phyloP scores from a whole-genome alignment of 2,888 invertebrate genomes.

The Eustalomyia histrio region DNA sequence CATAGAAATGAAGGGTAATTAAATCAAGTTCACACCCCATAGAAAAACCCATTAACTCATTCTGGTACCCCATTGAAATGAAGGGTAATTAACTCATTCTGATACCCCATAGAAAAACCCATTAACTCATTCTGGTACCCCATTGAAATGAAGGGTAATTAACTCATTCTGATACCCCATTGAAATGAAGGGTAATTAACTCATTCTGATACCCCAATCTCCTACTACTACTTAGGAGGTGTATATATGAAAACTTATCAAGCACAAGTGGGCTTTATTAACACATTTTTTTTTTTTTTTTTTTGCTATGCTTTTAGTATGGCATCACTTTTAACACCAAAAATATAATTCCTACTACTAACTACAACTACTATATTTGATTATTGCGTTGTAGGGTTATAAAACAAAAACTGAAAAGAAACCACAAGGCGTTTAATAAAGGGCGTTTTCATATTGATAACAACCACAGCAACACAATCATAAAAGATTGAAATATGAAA shows the following conservation, averaged over 20 bases:
- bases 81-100: too few species aligned
- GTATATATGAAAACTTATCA: constrained; percentile 24
- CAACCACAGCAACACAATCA: constrained; percentile 22
- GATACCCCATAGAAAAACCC: too few species aligned
- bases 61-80: too few species aligned
- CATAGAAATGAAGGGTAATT: too few species aligned
- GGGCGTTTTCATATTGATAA: constrained; percentile 62
- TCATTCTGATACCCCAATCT: too few species aligned
- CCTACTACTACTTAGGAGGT: neutral
- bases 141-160: too few species aligned
- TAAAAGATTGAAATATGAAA: constrained; percentile 28
- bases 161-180: too few species aligned
- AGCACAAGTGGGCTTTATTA: constrained; percentile 60
- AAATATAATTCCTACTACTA: neutral
- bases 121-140: too few species aligned
- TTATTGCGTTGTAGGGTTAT: constrained; percentile 21
- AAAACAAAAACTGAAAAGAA: constrained; percentile 26
- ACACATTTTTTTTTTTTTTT: constrained; percentile 56
- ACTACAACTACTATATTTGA: constrained; percentile 16
- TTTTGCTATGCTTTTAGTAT: neutral
- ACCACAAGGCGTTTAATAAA: constrained; percentile 59
- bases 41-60: too few species aligned
- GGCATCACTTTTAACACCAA: constrained; percentile 3
- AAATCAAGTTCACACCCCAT: too few species aligned
- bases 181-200: too few species aligned